Base-by-base conservation (phyloP, 2,113 vertebrate genomes). In the Clinocottus analis region DNA sequence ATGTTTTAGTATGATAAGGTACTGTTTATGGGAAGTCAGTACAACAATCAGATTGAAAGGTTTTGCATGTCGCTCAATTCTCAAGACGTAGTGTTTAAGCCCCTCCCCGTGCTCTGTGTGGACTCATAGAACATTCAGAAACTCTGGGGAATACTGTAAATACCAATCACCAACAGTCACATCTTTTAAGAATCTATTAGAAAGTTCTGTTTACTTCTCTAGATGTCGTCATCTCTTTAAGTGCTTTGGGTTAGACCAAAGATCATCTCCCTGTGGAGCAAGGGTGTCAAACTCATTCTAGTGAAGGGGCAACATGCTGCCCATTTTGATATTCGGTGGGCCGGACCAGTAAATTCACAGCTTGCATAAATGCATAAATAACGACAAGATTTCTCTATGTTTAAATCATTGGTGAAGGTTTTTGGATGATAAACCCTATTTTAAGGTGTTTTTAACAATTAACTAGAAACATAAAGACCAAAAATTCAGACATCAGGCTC, bases 161-260 rank as follows among this genome's bases (percentile, higher is more conserved):
- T 35, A 27, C 37, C 53, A 43, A 78, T 76, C 43, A 63, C 39
- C 5, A 43, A 70, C 27, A 60, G 45, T 68, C 56, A 33, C 64
- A 64, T 81, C 33, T 55, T 65, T 67, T 72, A 83, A 77, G 60
- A 75, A 74, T 64, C 68, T 58, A 37, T 83, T 77, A 75, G 60
- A 80, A 63, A 61, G 45, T 80, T 64, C 62, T 41, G 39, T 65
- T 75, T 53, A 43, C 82, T 86, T 73, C 60, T 73, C 41, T 55
- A 39, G 63, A 69, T 60, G 21, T 67, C 45, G 47, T 33, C 29
- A 51, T 41, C 55, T 87, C 37, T 61, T 66, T 72, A 89, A 88
- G 83, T 86, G 80, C 89, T 89, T 62, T 33, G 49, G 58, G 58
- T 85, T 82, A 80, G 39, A 47, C 37, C 59, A 39, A 72, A 78